Conservation (phyloP, 2,888 invertebrate species). For the Protodeltote pygarga region DNA sequence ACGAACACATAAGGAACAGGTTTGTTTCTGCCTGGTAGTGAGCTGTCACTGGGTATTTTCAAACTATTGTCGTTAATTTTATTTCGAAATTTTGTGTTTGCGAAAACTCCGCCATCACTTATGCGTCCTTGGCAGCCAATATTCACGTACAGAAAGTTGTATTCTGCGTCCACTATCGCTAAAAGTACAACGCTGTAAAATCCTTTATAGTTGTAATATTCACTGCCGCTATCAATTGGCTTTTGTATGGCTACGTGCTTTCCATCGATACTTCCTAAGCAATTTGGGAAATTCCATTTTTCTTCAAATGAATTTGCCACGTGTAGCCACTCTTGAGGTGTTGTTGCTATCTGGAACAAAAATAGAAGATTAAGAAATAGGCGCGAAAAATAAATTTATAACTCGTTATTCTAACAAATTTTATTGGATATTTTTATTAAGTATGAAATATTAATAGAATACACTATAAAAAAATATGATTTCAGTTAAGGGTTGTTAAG, state of each 20-base stretch:
- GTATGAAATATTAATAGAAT: constrained; percentile 14
- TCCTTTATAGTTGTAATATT: constrained; percentile 37
- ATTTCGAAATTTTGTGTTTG: constrained; percentile 29
- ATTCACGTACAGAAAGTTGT: constrained; percentile 33
- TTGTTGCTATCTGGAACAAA: constrained; percentile 28
- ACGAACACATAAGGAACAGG: constrained; percentile 41
- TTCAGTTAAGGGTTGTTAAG: constrained; percentile 32
- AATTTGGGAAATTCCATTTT: constrained; percentile 29
- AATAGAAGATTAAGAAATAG: constrained; percentile 30
- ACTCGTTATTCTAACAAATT: constrained; percentile 35
- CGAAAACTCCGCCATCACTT: constrained; percentile 44
- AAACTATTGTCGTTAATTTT: constrained; percentile 31
- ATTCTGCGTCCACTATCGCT: constrained; percentile 31
- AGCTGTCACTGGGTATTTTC: constrained; percentile 22
- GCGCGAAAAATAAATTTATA: constrained; percentile 27
- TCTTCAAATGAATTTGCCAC: constrained; percentile 26
- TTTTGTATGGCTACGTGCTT: constrained; percentile 18
- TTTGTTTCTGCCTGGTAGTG: constrained; percentile 32
- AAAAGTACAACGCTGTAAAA: constrained; percentile 34
- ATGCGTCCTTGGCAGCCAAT: constrained; percentile 43
- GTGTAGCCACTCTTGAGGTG: constrained; percentile 32
- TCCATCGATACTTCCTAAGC: constrained; percentile 21
- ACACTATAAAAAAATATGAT: constrained; percentile 26
- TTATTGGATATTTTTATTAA: constrained; percentile 25
- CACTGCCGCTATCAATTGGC: constrained; percentile 21